A percentile compares a stretch with the other conserved stretches of the same genome.
Evolutionary conservation across 2,113 vertebrate genomes (phyloP).

Genomic region (Alouatta palliata): DNA sequence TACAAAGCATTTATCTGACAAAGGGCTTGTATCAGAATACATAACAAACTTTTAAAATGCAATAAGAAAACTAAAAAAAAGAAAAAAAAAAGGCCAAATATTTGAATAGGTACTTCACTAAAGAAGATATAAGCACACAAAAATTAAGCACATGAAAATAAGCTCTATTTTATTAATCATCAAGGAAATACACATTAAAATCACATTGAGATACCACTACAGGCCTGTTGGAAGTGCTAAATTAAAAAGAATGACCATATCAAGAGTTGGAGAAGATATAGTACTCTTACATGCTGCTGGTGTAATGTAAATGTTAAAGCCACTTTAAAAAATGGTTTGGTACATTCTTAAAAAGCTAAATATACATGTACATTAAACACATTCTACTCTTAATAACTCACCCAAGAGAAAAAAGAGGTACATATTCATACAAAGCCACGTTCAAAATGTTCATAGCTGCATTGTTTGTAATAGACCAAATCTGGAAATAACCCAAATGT

Average conservation of each 20-base stretch:
- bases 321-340: not conserved
- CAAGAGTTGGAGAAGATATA: not conserved
- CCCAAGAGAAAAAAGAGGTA: not conserved
- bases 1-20: not conserved
- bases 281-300: rapidly evolving
- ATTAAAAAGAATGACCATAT: not conserved
- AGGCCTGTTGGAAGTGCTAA: not conserved
- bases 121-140: not conserved
- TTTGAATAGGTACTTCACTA: not conserved
- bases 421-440: not conserved
- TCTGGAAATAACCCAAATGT: not conserved
- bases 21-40: not conserved
- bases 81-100: not conserved
- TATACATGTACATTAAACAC: rapidly evolving
- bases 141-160: not conserved
- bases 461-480: not conserved
- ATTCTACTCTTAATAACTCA: not conserved
- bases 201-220: not conserved
- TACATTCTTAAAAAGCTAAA: not conserved
- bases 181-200: not conserved
- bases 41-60: not conserved
- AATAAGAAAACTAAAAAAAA: not conserved
- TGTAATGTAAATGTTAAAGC: not conserved
- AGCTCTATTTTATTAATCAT: not conserved
- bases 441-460: not conserved